A percentile compares a stretch with the other conserved stretches of the same genome.
These are phyloP conservation scores for Beroe forskalii DNA, from an alignment of 37 sponge, comb jelly and placozoan genomes.

Conservation along the genomic window DNA sequence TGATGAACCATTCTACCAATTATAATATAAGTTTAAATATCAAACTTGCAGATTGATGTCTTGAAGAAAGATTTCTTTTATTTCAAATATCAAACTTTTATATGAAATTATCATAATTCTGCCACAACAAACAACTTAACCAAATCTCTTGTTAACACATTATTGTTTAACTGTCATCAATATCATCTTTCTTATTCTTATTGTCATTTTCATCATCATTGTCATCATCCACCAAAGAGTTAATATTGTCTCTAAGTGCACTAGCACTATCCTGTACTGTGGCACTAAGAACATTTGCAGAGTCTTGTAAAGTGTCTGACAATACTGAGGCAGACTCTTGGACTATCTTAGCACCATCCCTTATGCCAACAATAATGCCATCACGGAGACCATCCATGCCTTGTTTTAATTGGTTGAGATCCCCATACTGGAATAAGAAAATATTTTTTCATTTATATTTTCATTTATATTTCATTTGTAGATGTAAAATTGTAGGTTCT, in stretches of 20 bases:
- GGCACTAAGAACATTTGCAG: background rate
- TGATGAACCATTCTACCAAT: too few relatives aligned
- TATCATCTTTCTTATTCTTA: too few relatives aligned
- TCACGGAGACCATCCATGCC: background rate
- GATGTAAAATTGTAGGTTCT: too few relatives aligned
- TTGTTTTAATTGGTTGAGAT: conserved; percentile 39
- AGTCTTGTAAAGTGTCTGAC: background rate
- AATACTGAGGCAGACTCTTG: background rate
- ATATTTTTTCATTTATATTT: background rate
- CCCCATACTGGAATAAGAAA: conserved; percentile 23
- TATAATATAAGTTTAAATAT: too few relatives aligned
- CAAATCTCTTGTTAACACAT: too few relatives aligned
- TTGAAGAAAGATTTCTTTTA: too few relatives aligned
- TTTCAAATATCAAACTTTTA: too few relatives aligned
- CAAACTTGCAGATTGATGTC: too few relatives aligned
- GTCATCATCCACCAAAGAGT: background rate
- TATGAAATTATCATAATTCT: too few relatives aligned
- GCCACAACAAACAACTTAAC: too few relatives aligned
- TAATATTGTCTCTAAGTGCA: background rate
- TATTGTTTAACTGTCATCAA: too few relatives aligned
- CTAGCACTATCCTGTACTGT: conserved; percentile 5
- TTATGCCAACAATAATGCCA: background rate
- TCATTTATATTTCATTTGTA: background rate
- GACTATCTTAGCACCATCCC: conserved; percentile 46
- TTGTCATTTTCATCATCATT: background rate